Evolutionary conservation across 2,797 vertebrate species (phyloP).

Genomic region (Chloroceryle inda): DNA sequence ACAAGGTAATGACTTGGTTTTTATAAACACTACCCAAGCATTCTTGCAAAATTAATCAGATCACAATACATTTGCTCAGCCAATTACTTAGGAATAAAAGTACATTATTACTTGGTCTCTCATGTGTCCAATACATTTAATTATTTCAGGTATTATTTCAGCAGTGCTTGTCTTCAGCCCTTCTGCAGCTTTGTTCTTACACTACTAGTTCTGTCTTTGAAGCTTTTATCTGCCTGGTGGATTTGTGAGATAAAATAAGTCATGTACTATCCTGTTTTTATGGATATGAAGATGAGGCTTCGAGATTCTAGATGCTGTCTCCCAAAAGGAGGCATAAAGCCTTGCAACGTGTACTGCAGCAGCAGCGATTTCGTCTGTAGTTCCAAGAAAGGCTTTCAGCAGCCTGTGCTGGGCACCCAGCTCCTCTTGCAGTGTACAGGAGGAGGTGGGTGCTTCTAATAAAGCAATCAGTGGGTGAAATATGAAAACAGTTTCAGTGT

Average conservation of each 20-base stretch:
- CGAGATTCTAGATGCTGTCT: neutral
- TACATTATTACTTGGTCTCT: neutral
- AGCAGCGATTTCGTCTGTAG: accelerated
- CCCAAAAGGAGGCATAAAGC: neutral
- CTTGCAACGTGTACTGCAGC: accelerated
- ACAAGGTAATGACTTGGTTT: constrained; percentile 66
- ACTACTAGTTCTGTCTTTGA: neutral
- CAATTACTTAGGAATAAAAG: constrained; percentile 39
- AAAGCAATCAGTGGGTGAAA: neutral
- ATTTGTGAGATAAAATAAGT: neutral
- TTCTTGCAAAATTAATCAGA: constrained; percentile 61
- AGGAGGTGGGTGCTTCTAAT: neutral
- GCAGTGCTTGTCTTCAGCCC: neutral
- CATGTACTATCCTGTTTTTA: neutral
- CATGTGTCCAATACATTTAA: neutral
- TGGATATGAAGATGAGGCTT: neutral
- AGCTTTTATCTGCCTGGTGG: neutral
- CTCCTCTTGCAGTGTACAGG: neutral
- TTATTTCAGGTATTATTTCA: neutral
- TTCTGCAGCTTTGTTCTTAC: neutral
- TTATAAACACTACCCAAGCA: constrained; percentile 40
- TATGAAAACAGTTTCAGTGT: neutral
- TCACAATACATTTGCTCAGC: constrained; percentile 24
- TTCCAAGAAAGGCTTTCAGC: neutral
- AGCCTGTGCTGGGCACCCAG: neutral